Evolutionary conservation across 2,797 vertebrate species (phyloP).

Genomic region (Eospalax fontanierii): DNA sequence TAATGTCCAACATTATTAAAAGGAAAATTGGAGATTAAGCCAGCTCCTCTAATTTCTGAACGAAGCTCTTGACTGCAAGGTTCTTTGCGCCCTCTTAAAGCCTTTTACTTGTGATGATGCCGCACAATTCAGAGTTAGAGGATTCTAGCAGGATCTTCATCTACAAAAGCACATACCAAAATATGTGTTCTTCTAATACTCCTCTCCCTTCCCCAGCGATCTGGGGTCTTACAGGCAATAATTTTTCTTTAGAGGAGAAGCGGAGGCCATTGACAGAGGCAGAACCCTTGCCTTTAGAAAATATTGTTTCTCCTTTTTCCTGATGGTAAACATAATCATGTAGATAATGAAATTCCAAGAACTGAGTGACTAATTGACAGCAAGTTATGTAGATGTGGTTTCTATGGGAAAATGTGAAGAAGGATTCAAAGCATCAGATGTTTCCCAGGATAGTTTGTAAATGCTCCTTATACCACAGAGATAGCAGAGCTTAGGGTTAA

Average conservation of each 20-base stretch:
- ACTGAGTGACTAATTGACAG: slow-evolving; percentile 59
- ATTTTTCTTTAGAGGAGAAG: slow-evolving; percentile 44
- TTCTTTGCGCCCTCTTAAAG: background rate
- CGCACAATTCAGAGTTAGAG: background rate
- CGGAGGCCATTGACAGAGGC: background rate
- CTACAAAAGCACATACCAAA: background rate
- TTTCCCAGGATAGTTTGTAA: slow-evolving; percentile 6
- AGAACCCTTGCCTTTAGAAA: background rate
- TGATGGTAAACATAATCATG: slow-evolving; percentile 62
- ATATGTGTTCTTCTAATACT: background rate
- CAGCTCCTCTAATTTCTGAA: slow-evolving; percentile 45
- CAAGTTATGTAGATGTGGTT: slow-evolving; percentile 51
- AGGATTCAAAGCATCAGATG: slow-evolving; percentile 17
- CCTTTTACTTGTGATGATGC: background rate
- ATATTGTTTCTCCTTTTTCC: slow-evolving; percentile 23
- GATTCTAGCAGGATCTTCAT: background rate
- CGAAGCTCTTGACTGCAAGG: slow-evolving; percentile 4
- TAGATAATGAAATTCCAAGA: slow-evolving; percentile 60
- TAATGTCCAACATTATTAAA: slow-evolving; percentile 46
- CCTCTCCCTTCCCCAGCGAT: background rate
- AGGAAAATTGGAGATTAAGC: slow-evolving; percentile 35
- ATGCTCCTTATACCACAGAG: background rate
- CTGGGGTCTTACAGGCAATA: background rate
- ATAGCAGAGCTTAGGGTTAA: background rate
- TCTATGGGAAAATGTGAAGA: slow-evolving; percentile 41